phyloP scores from a whole-genome alignment of 2,797 vertebrate species.

The Arrhamphus sclerolepis region DNA sequence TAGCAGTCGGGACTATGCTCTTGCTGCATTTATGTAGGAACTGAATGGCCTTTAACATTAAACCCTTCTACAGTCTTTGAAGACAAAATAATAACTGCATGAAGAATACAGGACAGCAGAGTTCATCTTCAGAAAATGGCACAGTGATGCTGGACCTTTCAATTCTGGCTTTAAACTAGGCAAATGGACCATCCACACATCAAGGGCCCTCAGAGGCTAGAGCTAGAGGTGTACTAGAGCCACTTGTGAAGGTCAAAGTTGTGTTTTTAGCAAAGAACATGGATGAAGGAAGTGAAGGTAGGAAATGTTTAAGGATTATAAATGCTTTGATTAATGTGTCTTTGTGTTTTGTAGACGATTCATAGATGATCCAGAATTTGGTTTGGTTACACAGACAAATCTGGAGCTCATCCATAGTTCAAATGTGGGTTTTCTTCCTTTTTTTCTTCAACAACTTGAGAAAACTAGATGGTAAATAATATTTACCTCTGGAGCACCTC shows the following conservation, averaged over 20 bases:
- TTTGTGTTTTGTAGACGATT: too few relatives aligned
- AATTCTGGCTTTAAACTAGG: constrained; percentile 30
- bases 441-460: too few relatives aligned
- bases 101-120: constrained; percentile 28
- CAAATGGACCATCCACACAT: constrained; percentile 30
- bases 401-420: not conserved
- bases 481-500: too few relatives aligned
- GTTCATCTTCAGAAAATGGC: constrained; percentile 47
- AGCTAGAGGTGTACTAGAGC: constrained; percentile 8
- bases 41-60: too few relatives aligned
- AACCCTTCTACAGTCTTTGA: not conserved
- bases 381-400: too few relatives aligned
- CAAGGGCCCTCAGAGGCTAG: not conserved
- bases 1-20: too few relatives aligned
- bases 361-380: not conserved
- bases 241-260: not conserved
- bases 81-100: not conserved
- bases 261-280: not conserved
- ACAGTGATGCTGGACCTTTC: constrained; percentile 9
- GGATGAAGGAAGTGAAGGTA: not conserved
- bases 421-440: not conserved
- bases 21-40: too few relatives aligned
- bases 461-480: too few relatives aligned
- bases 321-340: not conserved
- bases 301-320: not conserved